These are phyloP conservation scores for Brachionus rubens DNA, from an alignment of 1,140 invertebrate genomes.

Conservation along the genomic window DNA sequence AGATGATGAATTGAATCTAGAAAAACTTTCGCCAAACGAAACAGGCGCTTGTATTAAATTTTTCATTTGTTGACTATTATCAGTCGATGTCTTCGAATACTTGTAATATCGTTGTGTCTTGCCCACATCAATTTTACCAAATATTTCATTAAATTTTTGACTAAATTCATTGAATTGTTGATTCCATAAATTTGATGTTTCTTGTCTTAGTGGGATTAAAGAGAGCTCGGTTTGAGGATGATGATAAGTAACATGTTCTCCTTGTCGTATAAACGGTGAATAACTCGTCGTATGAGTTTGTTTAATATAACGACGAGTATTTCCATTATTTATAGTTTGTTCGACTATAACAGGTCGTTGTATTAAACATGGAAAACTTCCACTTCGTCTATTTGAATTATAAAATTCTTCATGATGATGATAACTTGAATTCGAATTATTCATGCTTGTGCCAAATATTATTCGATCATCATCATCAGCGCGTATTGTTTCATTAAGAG, in stretches of 20 bases:
- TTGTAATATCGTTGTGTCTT: conserved; percentile 30
- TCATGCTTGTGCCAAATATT: background rate
- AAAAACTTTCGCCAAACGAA: background rate
- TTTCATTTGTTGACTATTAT: background rate
- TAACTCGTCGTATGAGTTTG: background rate
- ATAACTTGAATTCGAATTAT: background rate
- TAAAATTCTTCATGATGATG: background rate
- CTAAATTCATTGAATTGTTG: conserved; percentile 22
- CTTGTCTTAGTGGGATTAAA: background rate
- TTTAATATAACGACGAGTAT: background rate
- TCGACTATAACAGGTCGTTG: background rate
- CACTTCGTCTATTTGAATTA: background rate
- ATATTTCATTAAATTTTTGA: conserved; percentile 34
- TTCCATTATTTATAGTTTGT: background rate
- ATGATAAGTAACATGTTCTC: background rate
- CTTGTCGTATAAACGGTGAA: background rate
- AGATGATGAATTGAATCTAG: background rate
- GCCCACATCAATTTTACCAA: background rate
- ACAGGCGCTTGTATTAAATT: background rate
- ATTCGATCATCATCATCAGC: conserved; percentile 11
- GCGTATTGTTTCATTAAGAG: background rate
- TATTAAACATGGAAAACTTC: background rate
- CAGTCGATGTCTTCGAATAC: conserved; percentile 29
- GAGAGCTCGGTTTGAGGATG: background rate
- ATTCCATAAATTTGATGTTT: background rate